A percentile compares a stretch with the other conserved stretches of the same genome.
These are phyloP conservation scores for Tamandua tetradactyla DNA, from an alignment of 2,797 vertebrate species.

Conservation along the genomic window DNA sequence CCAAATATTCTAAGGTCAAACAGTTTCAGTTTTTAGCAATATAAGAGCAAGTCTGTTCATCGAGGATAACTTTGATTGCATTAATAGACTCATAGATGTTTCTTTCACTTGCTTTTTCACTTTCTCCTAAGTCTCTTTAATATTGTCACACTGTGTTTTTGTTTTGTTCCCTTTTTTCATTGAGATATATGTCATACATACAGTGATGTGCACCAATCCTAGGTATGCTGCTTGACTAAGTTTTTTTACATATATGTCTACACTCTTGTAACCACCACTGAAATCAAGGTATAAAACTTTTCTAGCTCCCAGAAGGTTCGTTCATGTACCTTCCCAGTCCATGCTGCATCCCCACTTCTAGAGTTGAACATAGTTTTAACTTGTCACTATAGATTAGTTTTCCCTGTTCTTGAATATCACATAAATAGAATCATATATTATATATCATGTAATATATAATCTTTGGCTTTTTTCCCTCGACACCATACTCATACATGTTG, in stretches of 20 bases:
- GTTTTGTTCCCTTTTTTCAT: slow-evolving; percentile 25
- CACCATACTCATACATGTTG: neutral
- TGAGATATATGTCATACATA: neutral
- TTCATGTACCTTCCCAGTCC: neutral
- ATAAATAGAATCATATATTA: neutral
- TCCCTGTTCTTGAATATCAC: neutral
- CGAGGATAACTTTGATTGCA: neutral
- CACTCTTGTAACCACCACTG: neutral
- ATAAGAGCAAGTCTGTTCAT: neutral
- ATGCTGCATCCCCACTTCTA: neutral
- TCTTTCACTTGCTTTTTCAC: slow-evolving; percentile 9
- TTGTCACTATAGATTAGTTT: slow-evolving; percentile 6
- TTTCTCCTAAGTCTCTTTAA: neutral
- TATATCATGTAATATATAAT: neutral
- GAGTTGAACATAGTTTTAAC: neutral
- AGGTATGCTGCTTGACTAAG: neutral
- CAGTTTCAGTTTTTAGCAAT: slow-evolving; percentile 20
- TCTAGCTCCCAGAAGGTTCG: neutral
- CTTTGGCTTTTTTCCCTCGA: neutral
- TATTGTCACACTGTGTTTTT: slow-evolving; percentile 6
- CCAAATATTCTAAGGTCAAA: neutral
- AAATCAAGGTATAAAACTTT: slow-evolving; percentile 6
- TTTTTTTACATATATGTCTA: neutral
- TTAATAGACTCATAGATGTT: neutral
- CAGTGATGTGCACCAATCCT: neutral